Evolutionary conservation across 2,113 vertebrate species (phyloP), one percentile per base, ranked within the genome.

Genomic region (Oostethus manadensis): DNA sequence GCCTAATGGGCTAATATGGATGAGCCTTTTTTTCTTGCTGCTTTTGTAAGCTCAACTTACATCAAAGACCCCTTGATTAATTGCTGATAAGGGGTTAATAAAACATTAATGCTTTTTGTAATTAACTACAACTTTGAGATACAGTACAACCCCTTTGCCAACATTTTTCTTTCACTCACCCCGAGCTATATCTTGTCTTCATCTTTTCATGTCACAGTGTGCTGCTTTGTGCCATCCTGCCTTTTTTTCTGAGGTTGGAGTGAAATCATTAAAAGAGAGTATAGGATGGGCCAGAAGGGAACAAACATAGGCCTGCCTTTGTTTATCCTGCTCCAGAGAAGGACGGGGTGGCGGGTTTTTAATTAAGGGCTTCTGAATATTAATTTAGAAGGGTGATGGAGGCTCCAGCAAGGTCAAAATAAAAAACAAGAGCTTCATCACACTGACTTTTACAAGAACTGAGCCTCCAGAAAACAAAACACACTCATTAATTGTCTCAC

Each of bases 41-140:
- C 79, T 87, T 93, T 91, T 89, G 79, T 83, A 87, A 90, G 82
- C 71, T 90, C 88, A 93, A 93, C 89, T 93, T 91, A 89, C 85
- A 92, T 92, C 86, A 91, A 90, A 93, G 90, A 84, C 76, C 80
- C 13, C 72, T 58, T 90, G 89, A 93, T 92, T 93, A 92, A 91
- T 92, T 93, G 88, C 92, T 89, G 89, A 93, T 92, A 92, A 92
- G 90, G 84, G 85, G 73, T 87, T 91, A 91, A 92, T 93, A 91
- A 93, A 94, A 90, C 81, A 91, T 90, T 87, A 89, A 92, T 90
- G 86, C 74, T 80, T 89, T 92, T 90, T 66, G 73, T 91, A 92
- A 92, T 94, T 92, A 92, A 86, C 83, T 88, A 82, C 55, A 68
- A 76, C 80, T 82, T 79, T 66, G 77, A 82, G 81, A 84, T 81